These are phyloP conservation scores for Saxidomus purpurata DNA, from an alignment of 1,140 invertebrate genomes.

Conservation along the genomic window DNA sequence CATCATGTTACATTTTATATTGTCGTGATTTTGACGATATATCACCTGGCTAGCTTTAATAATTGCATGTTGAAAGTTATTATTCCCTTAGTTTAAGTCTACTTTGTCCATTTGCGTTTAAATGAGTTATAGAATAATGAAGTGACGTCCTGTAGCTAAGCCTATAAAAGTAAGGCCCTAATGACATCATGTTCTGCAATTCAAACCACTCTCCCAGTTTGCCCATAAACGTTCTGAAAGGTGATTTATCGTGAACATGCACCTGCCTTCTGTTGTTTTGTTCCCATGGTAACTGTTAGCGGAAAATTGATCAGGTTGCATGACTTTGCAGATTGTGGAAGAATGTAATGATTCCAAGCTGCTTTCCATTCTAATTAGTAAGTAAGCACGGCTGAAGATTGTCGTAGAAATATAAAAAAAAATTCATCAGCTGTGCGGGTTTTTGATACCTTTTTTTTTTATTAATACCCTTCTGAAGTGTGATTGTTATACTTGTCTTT, in stretches of 20 bases:
- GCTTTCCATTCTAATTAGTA: constrained; percentile 59
- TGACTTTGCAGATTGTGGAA: constrained; percentile 31
- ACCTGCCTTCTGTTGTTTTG: constrained; percentile 30
- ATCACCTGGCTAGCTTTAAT: neutral
- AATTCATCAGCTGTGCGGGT: neutral
- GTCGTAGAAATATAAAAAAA: neutral
- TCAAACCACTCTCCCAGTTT: neutral
- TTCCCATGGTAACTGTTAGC: constrained; percentile 46
- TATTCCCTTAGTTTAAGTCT: neutral
- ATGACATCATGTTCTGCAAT: constrained; percentile 3
- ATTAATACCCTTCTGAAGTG: neutral
- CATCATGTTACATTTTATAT: neutral
- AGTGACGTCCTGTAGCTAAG: neutral
- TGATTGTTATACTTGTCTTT: neutral
- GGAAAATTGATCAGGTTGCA: constrained; percentile 60
- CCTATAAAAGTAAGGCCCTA: constrained; percentile 13
- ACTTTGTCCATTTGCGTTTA: neutral
- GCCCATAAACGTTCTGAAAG: constrained; percentile 27
- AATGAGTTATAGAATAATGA: neutral
- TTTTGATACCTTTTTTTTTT: neutral
- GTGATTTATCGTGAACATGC: constrained; percentile 42
- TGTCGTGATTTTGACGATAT: neutral
- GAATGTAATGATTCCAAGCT: constrained; percentile 25
- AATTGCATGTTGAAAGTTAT: neutral
- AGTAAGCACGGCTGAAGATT: constrained; percentile 17